These are phyloP conservation scores for Pangasius larnaudii DNA, from an alignment of 2,797 vertebrate genomes.

Conservation along the genomic window DNA sequence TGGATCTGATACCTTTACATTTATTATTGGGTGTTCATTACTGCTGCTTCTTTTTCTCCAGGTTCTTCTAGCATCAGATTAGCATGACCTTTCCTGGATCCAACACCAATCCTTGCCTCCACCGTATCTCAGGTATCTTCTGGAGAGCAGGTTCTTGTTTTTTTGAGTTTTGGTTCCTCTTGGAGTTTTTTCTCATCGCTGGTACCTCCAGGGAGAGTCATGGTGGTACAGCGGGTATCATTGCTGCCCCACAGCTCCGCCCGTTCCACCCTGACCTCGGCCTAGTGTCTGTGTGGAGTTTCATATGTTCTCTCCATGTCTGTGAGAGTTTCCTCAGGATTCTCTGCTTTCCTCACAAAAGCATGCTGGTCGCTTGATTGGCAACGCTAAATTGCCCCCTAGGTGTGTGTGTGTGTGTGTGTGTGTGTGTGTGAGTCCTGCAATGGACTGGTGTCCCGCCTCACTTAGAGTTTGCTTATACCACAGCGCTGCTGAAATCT, in stretches of 20 bases:
- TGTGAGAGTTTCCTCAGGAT: background rate
- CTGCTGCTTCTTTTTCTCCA: background rate
- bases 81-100: background rate
- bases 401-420: background rate
- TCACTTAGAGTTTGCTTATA: background rate
- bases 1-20: conserved; percentile 40
- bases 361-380: background rate
- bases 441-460: background rate
- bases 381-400: background rate
- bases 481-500: background rate
- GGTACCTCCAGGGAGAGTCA: background rate
- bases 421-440: too few species aligned
- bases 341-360: background rate
- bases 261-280: background rate
- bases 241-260: background rate
- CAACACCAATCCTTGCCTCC: background rate
- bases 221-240: background rate
- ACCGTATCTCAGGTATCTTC: too few species aligned
- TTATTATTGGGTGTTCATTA: conserved; percentile 42
- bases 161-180: background rate
- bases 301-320: background rate
- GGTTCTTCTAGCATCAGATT: background rate
- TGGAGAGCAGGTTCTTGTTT: background rate
- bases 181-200: background rate
- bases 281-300: background rate